A percentile compares a stretch with the other conserved stretches of the same genome.
Conservation (phyloP, 2,113 vertebrate genomes). For the Craseonycteris thonglongyai region DNA sequence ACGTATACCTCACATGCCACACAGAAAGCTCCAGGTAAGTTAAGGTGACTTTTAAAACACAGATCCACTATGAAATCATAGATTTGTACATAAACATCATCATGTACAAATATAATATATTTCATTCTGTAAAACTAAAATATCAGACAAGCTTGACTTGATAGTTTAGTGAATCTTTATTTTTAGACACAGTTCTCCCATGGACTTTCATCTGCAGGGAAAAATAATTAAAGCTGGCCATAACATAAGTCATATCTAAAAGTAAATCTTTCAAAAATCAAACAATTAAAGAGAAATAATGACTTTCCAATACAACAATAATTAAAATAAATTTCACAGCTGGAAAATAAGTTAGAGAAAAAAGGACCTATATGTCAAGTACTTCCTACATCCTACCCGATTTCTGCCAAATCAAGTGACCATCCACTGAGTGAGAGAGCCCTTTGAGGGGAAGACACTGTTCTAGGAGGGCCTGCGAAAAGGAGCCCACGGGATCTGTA, state of each 20-base stretch:
- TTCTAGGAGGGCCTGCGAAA: no score
- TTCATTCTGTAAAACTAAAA: neutral
- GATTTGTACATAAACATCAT: neutral
- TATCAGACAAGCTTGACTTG: neutral
- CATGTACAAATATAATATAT: neutral
- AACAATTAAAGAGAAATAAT: neutral
- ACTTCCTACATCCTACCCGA: fast-evolving
- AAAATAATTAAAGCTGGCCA: neutral
- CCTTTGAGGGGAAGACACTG: no score
- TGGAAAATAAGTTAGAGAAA: neutral
- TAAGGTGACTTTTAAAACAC: neutral
- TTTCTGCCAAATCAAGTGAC: neutral
- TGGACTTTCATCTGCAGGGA: neutral
- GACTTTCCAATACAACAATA: neutral
- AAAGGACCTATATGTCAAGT: neutral
- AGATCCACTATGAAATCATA: neutral
- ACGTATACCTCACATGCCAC: no score
- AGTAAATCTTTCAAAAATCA: neutral
- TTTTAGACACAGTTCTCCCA: neutral
- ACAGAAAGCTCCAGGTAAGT: no score
- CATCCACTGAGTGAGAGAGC: neutral
- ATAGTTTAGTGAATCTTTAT: no score
- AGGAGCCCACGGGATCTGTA: no score
- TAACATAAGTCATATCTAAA: neutral
- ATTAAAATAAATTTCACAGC: neutral